Conservation (phyloP, 2,113 vertebrate species). For the Macaca mulatta region DNA sequence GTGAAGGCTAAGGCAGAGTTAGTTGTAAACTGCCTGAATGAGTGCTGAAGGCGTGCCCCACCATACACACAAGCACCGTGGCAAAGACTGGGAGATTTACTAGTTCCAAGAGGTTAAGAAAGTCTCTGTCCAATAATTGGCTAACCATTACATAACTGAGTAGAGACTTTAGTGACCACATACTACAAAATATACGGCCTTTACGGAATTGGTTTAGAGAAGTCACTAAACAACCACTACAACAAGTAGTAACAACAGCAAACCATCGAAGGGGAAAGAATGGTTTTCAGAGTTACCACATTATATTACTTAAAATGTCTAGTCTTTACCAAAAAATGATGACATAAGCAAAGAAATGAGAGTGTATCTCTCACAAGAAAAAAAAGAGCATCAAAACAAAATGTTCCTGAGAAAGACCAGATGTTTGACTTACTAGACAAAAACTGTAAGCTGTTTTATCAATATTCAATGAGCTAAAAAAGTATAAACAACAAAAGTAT, state of each 20-base stretch:
- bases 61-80: background rate
- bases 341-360: background rate
- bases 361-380: background rate
- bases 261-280: background rate
- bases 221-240: background rate
- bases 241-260: background rate
- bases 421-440: background rate
- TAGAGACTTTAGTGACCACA: background rate
- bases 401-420: background rate
- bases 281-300: background rate
- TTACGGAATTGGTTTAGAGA: background rate
- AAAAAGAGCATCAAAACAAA: background rate
- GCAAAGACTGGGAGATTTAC: background rate
- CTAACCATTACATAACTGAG: background rate
- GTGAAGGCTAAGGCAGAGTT: background rate
- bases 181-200: background rate
- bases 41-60: background rate
- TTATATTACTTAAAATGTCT: background rate
- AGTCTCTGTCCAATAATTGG: background rate
- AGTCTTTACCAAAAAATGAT: background rate
- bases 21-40: background rate
- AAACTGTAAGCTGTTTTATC: background rate
- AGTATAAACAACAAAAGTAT: background rate
- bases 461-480: background rate
- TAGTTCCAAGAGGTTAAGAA: background rate